These are phyloP conservation scores for Phthorimaea operculella DNA, from an alignment of 1,140 invertebrate genomes.

Conservation along the genomic window DNA sequence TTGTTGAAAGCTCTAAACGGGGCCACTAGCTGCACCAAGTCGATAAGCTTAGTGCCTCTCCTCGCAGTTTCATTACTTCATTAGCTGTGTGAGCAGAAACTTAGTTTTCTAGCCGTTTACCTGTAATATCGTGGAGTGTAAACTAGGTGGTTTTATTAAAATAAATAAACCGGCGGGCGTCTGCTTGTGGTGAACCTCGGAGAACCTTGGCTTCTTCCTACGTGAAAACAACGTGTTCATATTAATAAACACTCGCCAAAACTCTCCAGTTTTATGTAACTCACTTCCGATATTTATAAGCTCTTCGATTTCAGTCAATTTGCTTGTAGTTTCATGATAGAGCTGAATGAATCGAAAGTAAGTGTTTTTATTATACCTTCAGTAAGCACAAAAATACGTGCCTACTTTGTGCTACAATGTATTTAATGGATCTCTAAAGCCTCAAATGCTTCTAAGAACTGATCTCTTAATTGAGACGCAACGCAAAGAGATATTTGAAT, in stretches of 20 bases:
- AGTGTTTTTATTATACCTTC: background rate
- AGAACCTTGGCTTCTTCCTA: conserved; percentile 5
- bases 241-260: conserved; percentile 4
- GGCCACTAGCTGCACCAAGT: too few species aligned
- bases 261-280: background rate
- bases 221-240: background rate
- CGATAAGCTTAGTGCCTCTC: too few species aligned
- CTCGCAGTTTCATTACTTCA: too few species aligned
- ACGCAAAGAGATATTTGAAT: background rate
- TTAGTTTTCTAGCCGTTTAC: too few species aligned
- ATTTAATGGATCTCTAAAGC: too few species aligned
- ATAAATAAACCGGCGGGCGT: conserved; percentile 1
- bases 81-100: too few species aligned
- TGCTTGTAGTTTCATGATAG: background rate
- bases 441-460: background rate
- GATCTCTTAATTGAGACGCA: background rate
- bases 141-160: background rate
- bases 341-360: background rate
- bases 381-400: too few species aligned
- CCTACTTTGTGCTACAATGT: too few species aligned
- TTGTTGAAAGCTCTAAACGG: too few species aligned
- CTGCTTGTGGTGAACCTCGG: background rate
- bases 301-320: background rate
- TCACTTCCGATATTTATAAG: background rate
- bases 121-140: background rate